Conservation (phyloP, 2,797 vertebrate species). For the Pitangus sulphuratus region DNA sequence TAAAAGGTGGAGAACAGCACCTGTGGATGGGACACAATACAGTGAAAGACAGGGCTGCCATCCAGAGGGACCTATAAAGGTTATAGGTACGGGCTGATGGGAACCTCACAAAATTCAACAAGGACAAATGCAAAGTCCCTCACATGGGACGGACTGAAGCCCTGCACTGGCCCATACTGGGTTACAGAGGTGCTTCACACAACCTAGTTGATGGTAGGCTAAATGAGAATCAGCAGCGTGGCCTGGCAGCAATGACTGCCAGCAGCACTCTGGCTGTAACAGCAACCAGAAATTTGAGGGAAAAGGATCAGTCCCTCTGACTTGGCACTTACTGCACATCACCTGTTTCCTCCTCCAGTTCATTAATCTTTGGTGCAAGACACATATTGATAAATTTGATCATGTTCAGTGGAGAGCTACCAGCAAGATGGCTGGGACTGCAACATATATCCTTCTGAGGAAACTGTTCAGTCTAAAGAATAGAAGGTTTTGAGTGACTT, state of each 20-base stretch:
- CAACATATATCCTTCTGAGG: background rate
- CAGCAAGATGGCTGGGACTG: background rate
- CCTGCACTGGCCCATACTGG: background rate
- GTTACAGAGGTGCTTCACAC: background rate
- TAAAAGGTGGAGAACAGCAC: background rate
- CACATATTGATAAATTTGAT: background rate
- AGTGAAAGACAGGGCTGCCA: background rate
- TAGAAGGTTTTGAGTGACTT: background rate
- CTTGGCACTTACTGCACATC: background rate
- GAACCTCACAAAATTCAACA: background rate
- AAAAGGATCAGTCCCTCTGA: background rate
- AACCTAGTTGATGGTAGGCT: accelerated
- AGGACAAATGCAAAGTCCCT: background rate
- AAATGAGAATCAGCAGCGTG: background rate
- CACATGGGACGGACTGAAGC: background rate
- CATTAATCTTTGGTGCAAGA: background rate
- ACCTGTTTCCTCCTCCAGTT: background rate
- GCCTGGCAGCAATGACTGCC: background rate
- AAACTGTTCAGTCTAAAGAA: background rate
- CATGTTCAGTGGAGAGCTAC: background rate
- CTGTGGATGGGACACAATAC: background rate
- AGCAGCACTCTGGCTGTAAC: background rate
- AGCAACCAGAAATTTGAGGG: background rate
- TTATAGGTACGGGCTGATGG: accelerated
- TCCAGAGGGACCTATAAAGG: background rate